Percentiles rank a stretch among this genome's conserved stretches.
phyloP scores from a whole-genome alignment of 1,140 invertebrate genomes.

The Pristionchus pacificus region DNA sequence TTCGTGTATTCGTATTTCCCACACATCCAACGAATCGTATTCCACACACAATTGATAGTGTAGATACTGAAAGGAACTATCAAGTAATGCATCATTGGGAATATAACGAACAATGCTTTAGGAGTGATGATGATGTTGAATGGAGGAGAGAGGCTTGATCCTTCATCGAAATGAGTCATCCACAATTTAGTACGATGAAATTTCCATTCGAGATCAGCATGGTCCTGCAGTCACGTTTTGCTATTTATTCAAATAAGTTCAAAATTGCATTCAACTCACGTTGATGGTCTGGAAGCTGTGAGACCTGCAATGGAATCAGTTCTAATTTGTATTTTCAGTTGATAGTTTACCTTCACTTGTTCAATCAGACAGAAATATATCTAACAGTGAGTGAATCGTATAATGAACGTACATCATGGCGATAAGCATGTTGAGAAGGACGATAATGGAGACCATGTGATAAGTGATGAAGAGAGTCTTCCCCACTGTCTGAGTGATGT shows the following conservation, averaged over 20 bases:
- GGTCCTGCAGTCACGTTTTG: slow-evolving; percentile 58
- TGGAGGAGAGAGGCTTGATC: slow-evolving; percentile 64
- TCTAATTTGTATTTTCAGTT: no score
- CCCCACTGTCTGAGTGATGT: slow-evolving; percentile 51
- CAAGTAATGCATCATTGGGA: slow-evolving; percentile 36
- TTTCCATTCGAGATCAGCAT: slow-evolving; percentile 67
- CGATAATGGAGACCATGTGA: slow-evolving; percentile 63
- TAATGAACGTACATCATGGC: slow-evolving; percentile 66
- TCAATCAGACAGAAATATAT: not conserved
- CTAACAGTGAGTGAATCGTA: no score
- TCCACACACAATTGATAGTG: slow-evolving; percentile 49
- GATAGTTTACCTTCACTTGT: no score
- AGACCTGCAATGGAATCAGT: slow-evolving; percentile 26
- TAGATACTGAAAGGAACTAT: slow-evolving; percentile 57
- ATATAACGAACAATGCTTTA: slow-evolving; percentile 49
- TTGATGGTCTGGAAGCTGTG: slow-evolving; percentile 66
- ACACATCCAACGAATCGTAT: slow-evolving; percentile 45
- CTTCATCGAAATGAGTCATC: slow-evolving; percentile 66
- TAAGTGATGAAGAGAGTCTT: slow-evolving; percentile 48
- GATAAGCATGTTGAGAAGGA: slow-evolving; percentile 67
- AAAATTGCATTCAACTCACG: slow-evolving; percentile 49
- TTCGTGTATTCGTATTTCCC: slow-evolving; percentile 52
- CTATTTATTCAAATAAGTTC: not conserved
- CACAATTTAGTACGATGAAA: slow-evolving; percentile 65
- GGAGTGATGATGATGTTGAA: slow-evolving; percentile 66